These are phyloP conservation scores for Latrodectus geometricus DNA, from an alignment of 1,140 invertebrate genomes.

Conservation along the genomic window DNA sequence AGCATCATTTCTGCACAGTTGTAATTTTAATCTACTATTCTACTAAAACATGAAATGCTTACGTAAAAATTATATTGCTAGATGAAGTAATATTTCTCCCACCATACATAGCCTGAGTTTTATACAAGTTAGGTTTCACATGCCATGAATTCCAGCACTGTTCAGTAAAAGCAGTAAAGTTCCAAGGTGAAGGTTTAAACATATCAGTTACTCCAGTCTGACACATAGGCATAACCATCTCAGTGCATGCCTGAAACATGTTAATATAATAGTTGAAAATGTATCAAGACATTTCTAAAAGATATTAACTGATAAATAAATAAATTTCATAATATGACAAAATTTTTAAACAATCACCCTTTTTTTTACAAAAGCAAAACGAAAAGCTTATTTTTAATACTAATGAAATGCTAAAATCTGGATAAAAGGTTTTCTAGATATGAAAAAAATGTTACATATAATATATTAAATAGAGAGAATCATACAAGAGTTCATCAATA, in stretches of 20 bases:
- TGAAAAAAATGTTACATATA: too few relatives aligned
- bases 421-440: too few relatives aligned
- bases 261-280: not conserved
- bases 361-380: too few relatives aligned
- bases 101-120: slow-evolving; percentile 83
- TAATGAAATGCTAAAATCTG: too few relatives aligned
- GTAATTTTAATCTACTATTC: not conserved
- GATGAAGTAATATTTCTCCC: slow-evolving; percentile 78
- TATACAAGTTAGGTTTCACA: slow-evolving; percentile 76
- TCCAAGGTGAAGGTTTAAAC: slow-evolving; percentile 83
- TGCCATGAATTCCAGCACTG: slow-evolving; percentile 79
- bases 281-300: too few relatives aligned
- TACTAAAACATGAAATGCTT: slow-evolving; percentile 47
- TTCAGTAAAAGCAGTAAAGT: slow-evolving; percentile 76
- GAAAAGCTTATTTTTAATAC: too few relatives aligned
- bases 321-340: too few relatives aligned
- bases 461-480: too few relatives aligned
- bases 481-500: too few relatives aligned
- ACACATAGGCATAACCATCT: slow-evolving; percentile 96
- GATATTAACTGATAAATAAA: too few relatives aligned
- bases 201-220: slow-evolving; percentile 82
- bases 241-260: slow-evolving; percentile 78
- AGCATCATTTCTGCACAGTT: too few relatives aligned
- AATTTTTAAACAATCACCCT: too few relatives aligned
- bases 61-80: slow-evolving; percentile 88